These are phyloP conservation scores for Pseudomyrmex dendroicus DNA, from an alignment of 1,140 invertebrate species.

Conservation along the genomic window DNA sequence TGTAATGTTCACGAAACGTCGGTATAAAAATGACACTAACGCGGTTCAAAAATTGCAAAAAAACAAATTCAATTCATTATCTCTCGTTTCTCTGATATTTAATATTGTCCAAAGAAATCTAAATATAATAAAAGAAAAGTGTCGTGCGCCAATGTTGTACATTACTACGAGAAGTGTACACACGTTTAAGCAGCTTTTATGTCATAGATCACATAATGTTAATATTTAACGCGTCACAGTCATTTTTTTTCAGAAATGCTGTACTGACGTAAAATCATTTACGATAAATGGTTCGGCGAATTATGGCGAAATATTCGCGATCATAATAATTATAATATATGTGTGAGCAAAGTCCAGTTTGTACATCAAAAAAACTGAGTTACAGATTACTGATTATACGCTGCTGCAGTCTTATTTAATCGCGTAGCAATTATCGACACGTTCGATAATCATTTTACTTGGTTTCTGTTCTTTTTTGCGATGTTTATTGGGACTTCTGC, in stretches of 20 bases:
- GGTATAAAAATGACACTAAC: too few species aligned
- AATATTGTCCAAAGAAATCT: too few species aligned
- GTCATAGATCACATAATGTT: not conserved
- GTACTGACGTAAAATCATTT: not conserved
- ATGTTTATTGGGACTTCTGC: not conserved
- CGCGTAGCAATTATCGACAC: too few species aligned
- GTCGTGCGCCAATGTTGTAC: not conserved
- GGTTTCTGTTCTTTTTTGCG: not conserved
- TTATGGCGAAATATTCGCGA: not conserved
- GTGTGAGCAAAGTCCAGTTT: not conserved
- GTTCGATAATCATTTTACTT: too few species aligned
- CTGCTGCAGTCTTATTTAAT: too few species aligned
- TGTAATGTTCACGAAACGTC: too few species aligned
- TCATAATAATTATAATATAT: not conserved
- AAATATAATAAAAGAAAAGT: too few species aligned
- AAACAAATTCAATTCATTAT: too few species aligned
- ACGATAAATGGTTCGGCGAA: not conserved
- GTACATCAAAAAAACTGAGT: too few species aligned
- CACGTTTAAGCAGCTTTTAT: constrained; percentile 2
- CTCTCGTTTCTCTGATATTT: too few species aligned
- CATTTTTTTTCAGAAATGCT: not conserved
- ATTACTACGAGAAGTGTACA: not conserved
- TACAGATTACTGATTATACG: too few species aligned
- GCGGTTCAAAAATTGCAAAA: too few species aligned
- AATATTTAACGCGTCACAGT: constrained; percentile 2